phyloP scores from a whole-genome alignment of 2,113 vertebrate species.

The Tauraco erythrolophus region DNA sequence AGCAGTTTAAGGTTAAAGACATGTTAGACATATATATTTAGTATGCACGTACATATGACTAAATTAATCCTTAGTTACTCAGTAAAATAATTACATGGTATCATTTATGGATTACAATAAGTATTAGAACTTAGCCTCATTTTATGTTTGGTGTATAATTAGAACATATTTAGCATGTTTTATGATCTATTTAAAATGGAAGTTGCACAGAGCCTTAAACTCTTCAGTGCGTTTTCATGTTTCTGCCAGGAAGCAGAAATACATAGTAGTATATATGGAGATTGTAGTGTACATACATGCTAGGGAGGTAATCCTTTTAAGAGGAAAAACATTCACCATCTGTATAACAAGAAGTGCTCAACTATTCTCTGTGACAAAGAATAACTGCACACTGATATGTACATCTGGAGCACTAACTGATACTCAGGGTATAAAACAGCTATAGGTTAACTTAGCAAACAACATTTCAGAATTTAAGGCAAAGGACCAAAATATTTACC shows the following conservation, averaged over 20 bases:
- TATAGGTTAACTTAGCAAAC: neutral
- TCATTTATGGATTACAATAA: neutral
- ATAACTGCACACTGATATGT: too few relatives aligned
- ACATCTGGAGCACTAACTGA: neutral
- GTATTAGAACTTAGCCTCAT: neutral
- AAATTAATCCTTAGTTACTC: neutral
- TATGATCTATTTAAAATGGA: neutral
- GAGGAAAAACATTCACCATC: neutral
- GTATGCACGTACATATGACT: accelerated
- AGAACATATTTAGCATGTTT: neutral
- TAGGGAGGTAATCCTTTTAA: neutral
- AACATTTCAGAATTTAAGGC: neutral
- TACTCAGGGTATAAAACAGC: neutral
- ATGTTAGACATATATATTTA: neutral
- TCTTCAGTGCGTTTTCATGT: neutral
- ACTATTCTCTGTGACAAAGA: neutral
- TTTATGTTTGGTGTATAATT: constrained; percentile 24
- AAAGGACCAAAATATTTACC: neutral
- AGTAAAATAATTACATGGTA: neutral
- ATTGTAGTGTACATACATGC: neutral
- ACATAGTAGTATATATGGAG: neutral
- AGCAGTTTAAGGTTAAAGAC: neutral
- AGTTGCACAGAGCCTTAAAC: neutral
- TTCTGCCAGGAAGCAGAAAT: neutral
- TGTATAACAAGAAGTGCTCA: neutral